Base-by-base conservation (phyloP, 2,113 vertebrate genomes). In the Elephantulus edwardii region DNA sequence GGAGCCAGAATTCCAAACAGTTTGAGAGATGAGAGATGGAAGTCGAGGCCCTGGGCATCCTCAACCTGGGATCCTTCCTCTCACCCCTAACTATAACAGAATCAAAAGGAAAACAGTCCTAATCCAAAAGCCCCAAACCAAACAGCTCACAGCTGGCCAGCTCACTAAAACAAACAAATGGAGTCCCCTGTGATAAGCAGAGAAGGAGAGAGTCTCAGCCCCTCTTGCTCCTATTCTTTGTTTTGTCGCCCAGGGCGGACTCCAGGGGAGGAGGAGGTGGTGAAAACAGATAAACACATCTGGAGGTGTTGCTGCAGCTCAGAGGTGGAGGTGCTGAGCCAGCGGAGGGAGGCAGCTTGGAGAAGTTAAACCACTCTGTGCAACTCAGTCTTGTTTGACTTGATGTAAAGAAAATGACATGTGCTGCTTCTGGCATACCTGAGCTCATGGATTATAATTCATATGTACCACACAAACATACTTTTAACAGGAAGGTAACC, bases 81-180 rank as follows among this genome's bases (percentile, higher is more conserved):
- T 82, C 74, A 54, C 60, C 83, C 30, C 64, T 33, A 24, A 83
- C 71, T 86, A 54, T 38, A 79, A 68, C 76, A 54, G 44, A 83
- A 70, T 80, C 44, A 40, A 40, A 93, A 93, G 68, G 62, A 87
- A 95, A 93, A 72, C 70, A 83, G 42, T 22, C 72, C 71, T 91
- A 38, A 94, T 90, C 42, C 83, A 26, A n/a, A 0, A 81, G 75
- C 76, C 90, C 75, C 60, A 83, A 94, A 44, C 58, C 14, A 91
- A 91, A 76, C 89, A 94, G 35, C 46, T 72, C 13, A n/a, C 88
- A 95, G 93, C 92, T 88, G 83, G 83, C 90, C 52, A 76, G 46
- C 86, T 83, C 86, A 90, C 79, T 80, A 83, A 83, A 91, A 83
- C 86, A 91, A 95, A 91, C 20, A 85, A 91, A 86, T 46, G 35